phyloP scores from a whole-genome alignment of 1,140 invertebrate species.

The Drosophila seguyi region DNA sequence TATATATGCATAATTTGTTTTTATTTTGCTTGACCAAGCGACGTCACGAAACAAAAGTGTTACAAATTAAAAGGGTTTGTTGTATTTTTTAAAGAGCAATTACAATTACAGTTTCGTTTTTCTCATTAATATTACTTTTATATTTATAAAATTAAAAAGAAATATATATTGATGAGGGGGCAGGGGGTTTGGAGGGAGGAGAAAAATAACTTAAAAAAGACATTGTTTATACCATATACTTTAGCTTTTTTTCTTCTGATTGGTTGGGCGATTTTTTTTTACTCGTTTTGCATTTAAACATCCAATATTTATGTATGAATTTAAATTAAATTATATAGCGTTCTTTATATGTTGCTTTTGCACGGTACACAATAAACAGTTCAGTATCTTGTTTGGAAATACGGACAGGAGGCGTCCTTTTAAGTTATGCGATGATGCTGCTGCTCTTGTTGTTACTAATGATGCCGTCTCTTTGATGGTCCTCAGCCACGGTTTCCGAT shows the following conservation, averaged over 20 bases:
- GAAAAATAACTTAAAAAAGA: conserved; percentile 78
- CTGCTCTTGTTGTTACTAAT: conserved; percentile 52
- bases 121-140: conserved; percentile 82
- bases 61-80: conserved; percentile 71
- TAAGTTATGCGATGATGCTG: conserved; percentile 54
- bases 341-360: conserved; percentile 72
- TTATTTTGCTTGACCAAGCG: conserved; percentile 60
- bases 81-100: conserved; percentile 78
- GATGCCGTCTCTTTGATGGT: conserved; percentile 30
- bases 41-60: conserved; percentile 68
- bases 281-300: conserved; percentile 59
- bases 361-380: conserved; percentile 43
- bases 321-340: conserved; percentile 80
- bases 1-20: conserved; percentile 55
- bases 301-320: conserved; percentile 77
- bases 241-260: conserved; percentile 55
- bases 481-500: conserved; percentile 29
- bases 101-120: conserved; percentile 81
- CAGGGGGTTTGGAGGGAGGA: conserved; percentile 21
- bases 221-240: conserved; percentile 78
- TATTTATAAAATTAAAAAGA: conserved; percentile 84
- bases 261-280: conserved; percentile 51
- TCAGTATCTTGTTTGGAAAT: conserved; percentile 43
- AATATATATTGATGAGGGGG: conserved; percentile 80
- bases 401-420: conserved; percentile 39